phyloP scores from a whole-genome alignment of 2,888 invertebrate species.

The Ernsta delagoae region DNA sequence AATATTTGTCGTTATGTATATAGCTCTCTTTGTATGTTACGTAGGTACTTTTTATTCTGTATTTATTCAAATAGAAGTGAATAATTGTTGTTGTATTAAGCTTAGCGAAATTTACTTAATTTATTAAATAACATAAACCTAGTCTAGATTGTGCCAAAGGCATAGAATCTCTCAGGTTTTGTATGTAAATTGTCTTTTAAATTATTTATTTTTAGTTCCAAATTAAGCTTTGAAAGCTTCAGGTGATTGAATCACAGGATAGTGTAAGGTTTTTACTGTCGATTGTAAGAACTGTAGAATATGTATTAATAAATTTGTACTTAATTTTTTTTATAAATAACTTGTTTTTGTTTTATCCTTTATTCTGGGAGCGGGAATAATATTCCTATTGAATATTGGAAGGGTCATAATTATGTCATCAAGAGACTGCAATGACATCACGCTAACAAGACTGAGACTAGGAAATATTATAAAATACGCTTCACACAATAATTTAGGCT shows the following conservation, averaged over 20 bases:
- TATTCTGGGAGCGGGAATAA: no score
- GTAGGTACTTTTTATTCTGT: conserved; percentile 33
- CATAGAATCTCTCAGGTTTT: conserved; percentile 72
- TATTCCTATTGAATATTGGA: no score
- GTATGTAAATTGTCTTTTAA: conserved; percentile 6
- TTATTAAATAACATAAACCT: conserved; percentile 50
- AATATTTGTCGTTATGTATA: conserved; percentile 35
- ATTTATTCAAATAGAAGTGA: conserved; percentile 40
- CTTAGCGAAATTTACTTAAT: conserved; percentile 40
- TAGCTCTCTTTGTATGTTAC: conserved; percentile 57
- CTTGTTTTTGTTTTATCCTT: no score
- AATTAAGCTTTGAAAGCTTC: conserved; percentile 70
- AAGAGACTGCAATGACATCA: no score
- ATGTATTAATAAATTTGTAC: conserved; percentile 57
- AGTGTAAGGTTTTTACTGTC: conserved; percentile 56
- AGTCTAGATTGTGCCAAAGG: conserved; percentile 78
- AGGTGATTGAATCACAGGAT: conserved; percentile 68
- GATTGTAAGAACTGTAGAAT: conserved; percentile 49
- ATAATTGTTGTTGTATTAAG: conserved; percentile 24
- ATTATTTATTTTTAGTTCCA: conserved; percentile 49
- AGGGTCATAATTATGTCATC: no score
- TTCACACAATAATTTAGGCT: no score
- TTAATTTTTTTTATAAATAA: conserved; percentile 48
- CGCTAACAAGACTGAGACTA: no score
- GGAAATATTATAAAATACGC: no score